Evolutionary conservation across 2,888 invertebrate genomes (phyloP).

Genomic region (Campaea margaritaria): DNA sequence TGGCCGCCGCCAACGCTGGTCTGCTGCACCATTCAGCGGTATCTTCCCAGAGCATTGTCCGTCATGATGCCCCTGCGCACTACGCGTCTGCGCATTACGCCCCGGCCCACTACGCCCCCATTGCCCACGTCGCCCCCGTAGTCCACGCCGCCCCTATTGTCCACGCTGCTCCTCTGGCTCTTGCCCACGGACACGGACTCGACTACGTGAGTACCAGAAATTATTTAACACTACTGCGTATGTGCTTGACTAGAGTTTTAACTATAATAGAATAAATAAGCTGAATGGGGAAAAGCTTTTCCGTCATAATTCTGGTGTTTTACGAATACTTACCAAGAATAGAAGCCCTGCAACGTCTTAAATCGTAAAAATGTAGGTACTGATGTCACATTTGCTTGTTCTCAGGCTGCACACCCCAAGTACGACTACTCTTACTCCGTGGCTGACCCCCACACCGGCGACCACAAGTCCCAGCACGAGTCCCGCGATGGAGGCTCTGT

Average conservation of each 20-base stretch:
- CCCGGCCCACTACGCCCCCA: conserved; percentile 62
- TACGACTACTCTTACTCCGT: conserved; percentile 87
- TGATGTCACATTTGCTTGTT: background rate
- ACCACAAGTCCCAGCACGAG: conserved; percentile 87
- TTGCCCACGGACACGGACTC: conserved; percentile 63
- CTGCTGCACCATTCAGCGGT: conserved; percentile 80
- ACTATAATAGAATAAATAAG: no score
- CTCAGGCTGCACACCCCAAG: conserved; percentile 81
- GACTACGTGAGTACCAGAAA: conserved; percentile 67
- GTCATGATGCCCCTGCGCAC: conserved; percentile 75
- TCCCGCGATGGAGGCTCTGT: conserved; percentile 87
- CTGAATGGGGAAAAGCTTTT: no score
- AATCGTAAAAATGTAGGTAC: no score
- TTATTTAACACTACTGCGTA: no score
- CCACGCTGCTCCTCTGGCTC: conserved; percentile 60
- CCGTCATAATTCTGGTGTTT: no score
- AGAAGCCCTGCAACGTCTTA: no score
- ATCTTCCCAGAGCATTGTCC: conserved; percentile 82
- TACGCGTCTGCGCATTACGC: conserved; percentile 66
- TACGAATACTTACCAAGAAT: no score
- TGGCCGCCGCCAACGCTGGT: conserved; percentile 84
- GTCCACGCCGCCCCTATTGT: conserved; percentile 63
- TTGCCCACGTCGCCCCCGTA: conserved; percentile 68
- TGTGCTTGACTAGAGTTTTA: no score
- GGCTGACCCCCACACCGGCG: conserved; percentile 86